Percentiles rank a stretch among this genome's conserved stretches.
phyloP scores from a whole-genome alignment of 2,113 vertebrate species.

The Tenebrosternarchus preto region DNA sequence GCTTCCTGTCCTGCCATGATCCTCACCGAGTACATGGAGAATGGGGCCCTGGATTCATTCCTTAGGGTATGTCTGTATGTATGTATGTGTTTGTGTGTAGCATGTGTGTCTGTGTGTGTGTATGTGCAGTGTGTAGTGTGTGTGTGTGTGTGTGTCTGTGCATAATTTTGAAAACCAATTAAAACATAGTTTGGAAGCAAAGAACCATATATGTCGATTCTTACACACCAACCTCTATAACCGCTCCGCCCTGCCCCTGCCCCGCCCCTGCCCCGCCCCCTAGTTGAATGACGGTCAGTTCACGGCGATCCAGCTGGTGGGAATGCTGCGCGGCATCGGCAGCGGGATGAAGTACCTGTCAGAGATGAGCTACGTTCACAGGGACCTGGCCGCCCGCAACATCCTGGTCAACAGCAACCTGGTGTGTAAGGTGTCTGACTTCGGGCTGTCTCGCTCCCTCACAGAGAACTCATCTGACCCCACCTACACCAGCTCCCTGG shows the following conservation, averaged over 20 bases:
- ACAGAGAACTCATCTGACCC: constrained; percentile 77
- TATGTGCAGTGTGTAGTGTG: too few relatives aligned
- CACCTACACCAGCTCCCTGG: constrained; percentile 79
- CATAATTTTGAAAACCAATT: too few relatives aligned
- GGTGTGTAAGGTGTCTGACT: constrained; percentile 80
- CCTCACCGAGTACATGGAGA: constrained; percentile 88
- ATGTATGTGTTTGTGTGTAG: neutral
- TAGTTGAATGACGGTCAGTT: constrained; percentile 78
- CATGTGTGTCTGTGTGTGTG: too few relatives aligned
- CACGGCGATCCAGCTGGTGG: constrained; percentile 77
- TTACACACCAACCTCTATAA: too few relatives aligned
- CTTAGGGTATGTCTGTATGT: constrained; percentile 73
- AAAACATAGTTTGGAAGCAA: too few relatives aligned
- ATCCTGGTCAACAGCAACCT: constrained; percentile 81
- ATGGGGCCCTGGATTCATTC: constrained; percentile 85
- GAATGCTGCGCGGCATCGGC: constrained; percentile 77
- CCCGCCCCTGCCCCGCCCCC: too few relatives aligned
- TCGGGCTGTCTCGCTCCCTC: constrained; percentile 76
- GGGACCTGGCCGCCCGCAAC: constrained; percentile 78
- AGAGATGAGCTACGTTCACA: constrained; percentile 78
- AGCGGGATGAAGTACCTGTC: constrained; percentile 78
- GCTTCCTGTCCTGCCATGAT: constrained; percentile 74
- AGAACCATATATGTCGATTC: too few relatives aligned
- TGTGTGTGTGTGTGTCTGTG: too few relatives aligned
- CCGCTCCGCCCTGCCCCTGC: too few relatives aligned